Conservation (phyloP, 2,888 invertebrate genomes). For the Augiades crinisus region DNA sequence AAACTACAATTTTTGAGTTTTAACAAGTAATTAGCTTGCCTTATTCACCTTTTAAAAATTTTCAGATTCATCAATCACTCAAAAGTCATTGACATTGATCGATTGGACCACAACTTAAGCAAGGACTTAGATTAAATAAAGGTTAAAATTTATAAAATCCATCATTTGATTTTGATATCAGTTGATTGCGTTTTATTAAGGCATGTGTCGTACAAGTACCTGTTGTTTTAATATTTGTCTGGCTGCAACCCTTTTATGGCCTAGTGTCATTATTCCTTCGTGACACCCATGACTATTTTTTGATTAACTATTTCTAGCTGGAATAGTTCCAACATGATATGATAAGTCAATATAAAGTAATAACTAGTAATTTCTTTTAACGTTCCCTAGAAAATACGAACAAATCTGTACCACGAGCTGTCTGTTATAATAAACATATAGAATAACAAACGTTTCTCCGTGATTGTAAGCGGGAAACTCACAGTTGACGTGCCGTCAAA, state of each 20-base stretch:
- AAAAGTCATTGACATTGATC: conserved; percentile 18
- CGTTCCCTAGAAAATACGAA: neutral
- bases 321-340: too few relatives aligned
- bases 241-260: too few relatives aligned
- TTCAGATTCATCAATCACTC: conserved; percentile 17
- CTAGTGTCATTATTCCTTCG: too few relatives aligned
- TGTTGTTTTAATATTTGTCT: too few relatives aligned
- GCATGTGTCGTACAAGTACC: too few relatives aligned
- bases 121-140: conserved; percentile 18
- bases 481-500: conserved; percentile 61
- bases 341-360: too few relatives aligned
- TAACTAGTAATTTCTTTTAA: too few relatives aligned
- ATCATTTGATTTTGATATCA: neutral
- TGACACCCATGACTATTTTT: too few relatives aligned
- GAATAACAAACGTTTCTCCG: conserved; percentile 40
- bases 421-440: conserved; percentile 29
- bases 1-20: neutral
- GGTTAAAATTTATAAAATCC: conserved; percentile 6
- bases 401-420: neutral
- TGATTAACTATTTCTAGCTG: too few relatives aligned
- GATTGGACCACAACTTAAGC: conserved; percentile 9
- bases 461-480: conserved; percentile 49
- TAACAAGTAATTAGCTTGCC: conserved; percentile 2
- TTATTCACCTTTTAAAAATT: conserved; percentile 8
- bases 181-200: too few relatives aligned